These are phyloP conservation scores for Blera fallax DNA, from an alignment of 2,888 invertebrate species.

Conservation along the genomic window DNA sequence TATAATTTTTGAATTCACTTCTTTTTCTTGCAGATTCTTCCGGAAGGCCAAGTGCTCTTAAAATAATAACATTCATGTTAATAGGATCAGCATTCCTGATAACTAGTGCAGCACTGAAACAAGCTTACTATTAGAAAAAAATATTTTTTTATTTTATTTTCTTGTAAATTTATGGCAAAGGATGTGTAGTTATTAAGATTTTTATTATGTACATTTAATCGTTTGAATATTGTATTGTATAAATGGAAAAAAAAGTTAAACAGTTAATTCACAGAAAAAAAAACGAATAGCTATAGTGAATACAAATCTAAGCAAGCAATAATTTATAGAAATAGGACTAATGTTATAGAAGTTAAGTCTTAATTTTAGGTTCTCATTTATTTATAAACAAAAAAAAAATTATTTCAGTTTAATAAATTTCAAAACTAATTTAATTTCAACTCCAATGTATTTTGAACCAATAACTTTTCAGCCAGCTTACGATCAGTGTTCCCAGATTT, in stretches of 20 bases:
- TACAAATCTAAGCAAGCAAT: conserved; percentile 62
- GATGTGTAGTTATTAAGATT: conserved; percentile 7
- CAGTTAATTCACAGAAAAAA: conserved; percentile 27
- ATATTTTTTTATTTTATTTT: neutral
- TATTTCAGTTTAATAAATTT: neutral
- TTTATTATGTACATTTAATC: conserved; percentile 40
- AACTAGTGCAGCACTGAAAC: conserved; percentile 81
- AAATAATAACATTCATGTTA: conserved; percentile 81
- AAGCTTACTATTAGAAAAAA: conserved; percentile 76
- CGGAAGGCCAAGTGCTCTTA: conserved; percentile 81
- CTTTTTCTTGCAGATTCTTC: conserved; percentile 79
- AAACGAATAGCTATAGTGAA: conserved; percentile 31
- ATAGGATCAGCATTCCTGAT: conserved; percentile 81
- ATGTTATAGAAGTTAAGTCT: conserved; percentile 30
- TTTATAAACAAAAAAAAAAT: conserved; percentile 30
- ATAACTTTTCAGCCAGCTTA: too few relatives aligned
- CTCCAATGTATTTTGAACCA: too few relatives aligned
- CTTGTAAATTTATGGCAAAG: conserved; percentile 21
- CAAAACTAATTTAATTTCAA: neutral
- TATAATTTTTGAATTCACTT: neutral
- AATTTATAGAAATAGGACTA: conserved; percentile 44
- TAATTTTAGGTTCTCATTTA: conserved; percentile 50
- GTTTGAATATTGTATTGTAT: conserved; percentile 43
- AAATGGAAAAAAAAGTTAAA: neutral
- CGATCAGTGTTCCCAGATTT: too few relatives aligned